Evolutionary conservation across 2,113 vertebrate species (phyloP).

Genomic region (Leptobrachium leishanense): DNA sequence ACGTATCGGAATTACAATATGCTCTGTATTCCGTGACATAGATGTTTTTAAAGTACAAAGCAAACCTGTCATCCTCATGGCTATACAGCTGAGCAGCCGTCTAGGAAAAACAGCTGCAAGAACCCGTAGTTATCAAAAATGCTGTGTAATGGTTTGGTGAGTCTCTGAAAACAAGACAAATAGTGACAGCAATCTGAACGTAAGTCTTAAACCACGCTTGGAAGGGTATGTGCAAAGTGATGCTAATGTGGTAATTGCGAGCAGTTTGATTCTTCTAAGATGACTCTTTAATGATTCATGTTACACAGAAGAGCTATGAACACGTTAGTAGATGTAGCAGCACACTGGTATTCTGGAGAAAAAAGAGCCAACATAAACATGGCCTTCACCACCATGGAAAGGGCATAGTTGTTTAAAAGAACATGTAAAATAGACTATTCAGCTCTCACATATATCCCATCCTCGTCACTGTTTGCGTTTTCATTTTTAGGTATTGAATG

Average conservation of each 20-base stretch:
- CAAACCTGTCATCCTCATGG: conserved; percentile 3
- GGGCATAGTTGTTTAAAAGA: too few relatives aligned
- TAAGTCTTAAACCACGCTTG: conserved; percentile 12
- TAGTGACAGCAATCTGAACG: conserved; percentile 43
- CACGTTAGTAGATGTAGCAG: conserved; percentile 18
- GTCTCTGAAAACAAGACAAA: conserved; percentile 31
- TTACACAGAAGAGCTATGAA: conserved; percentile 34
- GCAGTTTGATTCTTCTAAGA: conserved; percentile 49
- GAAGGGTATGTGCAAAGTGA: conserved; percentile 42
- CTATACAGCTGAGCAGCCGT: not conserved
- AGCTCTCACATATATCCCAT: too few relatives aligned
- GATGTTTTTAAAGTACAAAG: not conserved
- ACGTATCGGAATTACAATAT: not conserved
- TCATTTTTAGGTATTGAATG: too few relatives aligned
- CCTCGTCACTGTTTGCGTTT: too few relatives aligned
- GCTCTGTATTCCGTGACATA: not conserved
- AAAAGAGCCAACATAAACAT: not conserved
- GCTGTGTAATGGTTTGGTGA: conserved; percentile 45
- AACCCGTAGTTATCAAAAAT: conserved; percentile 40
- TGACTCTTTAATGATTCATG: conserved; percentile 70
- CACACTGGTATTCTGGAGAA: conserved; percentile 2
- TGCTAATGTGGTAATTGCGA: conserved; percentile 56
- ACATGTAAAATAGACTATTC: too few relatives aligned
- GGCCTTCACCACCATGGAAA: too few relatives aligned
- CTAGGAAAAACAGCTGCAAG: conserved; percentile 15